Evolutionary conservation across 2,797 vertebrate species (phyloP).

Genomic region (Spinus olivaceus): DNA sequence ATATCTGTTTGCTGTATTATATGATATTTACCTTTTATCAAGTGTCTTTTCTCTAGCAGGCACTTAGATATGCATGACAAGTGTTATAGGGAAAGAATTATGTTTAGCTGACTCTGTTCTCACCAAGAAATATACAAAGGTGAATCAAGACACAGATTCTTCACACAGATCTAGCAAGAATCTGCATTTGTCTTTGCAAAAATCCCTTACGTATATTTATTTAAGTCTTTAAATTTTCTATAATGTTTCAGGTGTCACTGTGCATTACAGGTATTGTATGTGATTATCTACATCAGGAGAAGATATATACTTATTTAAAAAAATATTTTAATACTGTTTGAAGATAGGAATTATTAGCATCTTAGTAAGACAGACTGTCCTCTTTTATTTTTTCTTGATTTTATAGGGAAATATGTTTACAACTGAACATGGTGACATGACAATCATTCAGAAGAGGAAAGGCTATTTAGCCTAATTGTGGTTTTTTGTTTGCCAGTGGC

Average conservation of each 20-base stretch:
- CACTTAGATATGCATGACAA: slow-evolving; percentile 3
- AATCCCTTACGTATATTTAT: neutral
- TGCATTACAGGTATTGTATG: neutral
- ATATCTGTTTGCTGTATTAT: neutral
- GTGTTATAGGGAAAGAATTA: neutral
- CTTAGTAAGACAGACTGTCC: neutral
- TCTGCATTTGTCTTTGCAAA: neutral
- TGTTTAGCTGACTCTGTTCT: neutral
- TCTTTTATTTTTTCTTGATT: neutral
- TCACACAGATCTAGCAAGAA: neutral
- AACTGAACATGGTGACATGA: neutral
- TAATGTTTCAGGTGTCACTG: neutral
- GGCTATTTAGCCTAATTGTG: neutral
- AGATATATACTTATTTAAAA: neutral
- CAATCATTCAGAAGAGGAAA: neutral
- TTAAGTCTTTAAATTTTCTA: neutral
- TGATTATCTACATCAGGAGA: neutral
- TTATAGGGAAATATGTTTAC: neutral
- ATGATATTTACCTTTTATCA: neutral
- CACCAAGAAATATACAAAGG: neutral
- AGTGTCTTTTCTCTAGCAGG: neutral
- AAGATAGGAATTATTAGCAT: neutral
- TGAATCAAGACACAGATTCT: neutral
- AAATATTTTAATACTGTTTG: neutral
- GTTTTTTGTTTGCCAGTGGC: neutral